phyloP scores from a whole-genome alignment of 2,797 vertebrate genomes.

The Ciconia nigra region DNA sequence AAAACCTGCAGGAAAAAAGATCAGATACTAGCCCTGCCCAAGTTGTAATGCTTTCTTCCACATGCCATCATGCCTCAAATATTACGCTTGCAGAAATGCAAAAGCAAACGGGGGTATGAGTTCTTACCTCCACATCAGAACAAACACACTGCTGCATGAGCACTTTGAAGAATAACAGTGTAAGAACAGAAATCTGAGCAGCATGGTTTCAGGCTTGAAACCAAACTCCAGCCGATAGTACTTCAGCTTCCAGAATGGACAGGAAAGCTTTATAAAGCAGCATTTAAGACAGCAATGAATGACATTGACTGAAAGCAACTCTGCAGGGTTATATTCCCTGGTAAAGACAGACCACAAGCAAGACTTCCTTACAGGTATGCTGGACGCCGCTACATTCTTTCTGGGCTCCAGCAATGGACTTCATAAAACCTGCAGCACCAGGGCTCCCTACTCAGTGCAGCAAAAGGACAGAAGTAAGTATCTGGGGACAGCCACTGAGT shows the following conservation, averaged over 20 bases:
- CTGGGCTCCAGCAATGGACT: neutral
- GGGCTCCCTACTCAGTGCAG: neutral
- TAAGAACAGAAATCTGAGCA: neutral
- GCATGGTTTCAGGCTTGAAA: neutral
- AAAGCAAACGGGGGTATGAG: neutral
- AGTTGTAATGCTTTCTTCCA: neutral
- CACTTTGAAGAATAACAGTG: neutral
- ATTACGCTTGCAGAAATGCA: neutral
- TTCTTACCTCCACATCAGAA: neutral
- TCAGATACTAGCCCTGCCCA: neutral
- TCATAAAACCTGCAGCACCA: neutral
- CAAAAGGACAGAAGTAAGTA: neutral
- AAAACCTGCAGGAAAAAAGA: neutral
- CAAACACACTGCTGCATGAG: neutral
- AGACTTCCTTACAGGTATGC: neutral
- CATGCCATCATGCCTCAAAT: neutral
- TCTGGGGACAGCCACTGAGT: rapidly evolving
- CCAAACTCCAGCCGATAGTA: neutral
- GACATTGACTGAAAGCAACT: neutral
- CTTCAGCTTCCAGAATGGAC: neutral
- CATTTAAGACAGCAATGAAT: neutral
- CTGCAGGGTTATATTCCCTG: neutral
- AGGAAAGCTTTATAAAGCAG: neutral
- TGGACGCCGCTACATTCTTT: neutral
- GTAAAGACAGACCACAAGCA: neutral